Evolutionary conservation across 2,888 invertebrate genomes (phyloP).

Genomic region (Prostheceraeus crozeri): DNA sequence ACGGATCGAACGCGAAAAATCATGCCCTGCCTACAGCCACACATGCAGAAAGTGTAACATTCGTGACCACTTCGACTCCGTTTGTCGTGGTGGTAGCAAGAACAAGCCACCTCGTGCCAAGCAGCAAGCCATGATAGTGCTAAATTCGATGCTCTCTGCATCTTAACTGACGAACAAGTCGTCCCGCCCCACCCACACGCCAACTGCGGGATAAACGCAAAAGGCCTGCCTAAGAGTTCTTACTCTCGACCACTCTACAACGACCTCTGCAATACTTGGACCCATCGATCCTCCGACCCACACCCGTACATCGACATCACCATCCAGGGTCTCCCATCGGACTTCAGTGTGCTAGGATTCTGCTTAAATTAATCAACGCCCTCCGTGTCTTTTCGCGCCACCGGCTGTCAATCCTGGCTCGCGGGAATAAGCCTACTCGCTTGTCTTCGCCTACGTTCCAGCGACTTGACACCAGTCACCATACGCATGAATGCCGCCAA

Average conservation of each 20-base stretch:
- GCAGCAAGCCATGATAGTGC: no score
- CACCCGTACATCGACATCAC: constrained; percentile 5
- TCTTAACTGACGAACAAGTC: no score
- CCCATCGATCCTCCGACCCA: not conserved
- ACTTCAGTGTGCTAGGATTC: constrained; percentile 8
- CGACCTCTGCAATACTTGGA: constrained; percentile 6
- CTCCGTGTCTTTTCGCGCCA: constrained; percentile 37
- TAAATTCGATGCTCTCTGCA: no score
- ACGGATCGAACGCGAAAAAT: constrained; percentile 23
- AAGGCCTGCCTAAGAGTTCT: no score
- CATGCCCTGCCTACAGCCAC: constrained; percentile 31
- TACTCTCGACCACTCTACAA: no score
- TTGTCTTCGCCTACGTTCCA: constrained; percentile 25
- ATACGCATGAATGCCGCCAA: constrained; percentile 45
- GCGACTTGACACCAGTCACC: constrained; percentile 44
- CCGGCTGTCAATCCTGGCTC: constrained; percentile 43
- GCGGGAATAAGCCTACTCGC: constrained; percentile 41
- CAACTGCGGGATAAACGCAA: no score
- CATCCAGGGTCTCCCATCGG: not conserved
- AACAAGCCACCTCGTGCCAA: constrained; percentile 6
- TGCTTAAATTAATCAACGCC: no score
- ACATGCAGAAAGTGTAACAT: constrained; percentile 9
- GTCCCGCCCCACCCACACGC: no score
- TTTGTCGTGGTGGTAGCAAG: not conserved
- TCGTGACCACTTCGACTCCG: not conserved